Evolutionary conservation across 2,888 invertebrate genomes (phyloP).

Genomic region (Melinopterus prodromus): DNA sequence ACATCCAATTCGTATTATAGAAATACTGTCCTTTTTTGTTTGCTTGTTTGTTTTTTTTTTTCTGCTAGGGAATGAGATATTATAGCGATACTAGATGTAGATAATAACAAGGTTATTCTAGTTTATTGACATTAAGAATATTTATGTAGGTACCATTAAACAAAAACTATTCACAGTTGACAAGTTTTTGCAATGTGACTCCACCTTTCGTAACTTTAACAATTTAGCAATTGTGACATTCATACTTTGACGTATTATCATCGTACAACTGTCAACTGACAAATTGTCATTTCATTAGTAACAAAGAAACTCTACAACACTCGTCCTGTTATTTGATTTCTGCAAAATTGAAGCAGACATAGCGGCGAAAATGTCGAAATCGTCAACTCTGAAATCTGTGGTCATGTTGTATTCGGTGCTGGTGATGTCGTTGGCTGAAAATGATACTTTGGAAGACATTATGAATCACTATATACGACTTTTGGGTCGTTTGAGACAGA

Average conservation of each 20-base stretch:
- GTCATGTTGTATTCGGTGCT: background rate
- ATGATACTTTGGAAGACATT: background rate
- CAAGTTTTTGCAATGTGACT: no score
- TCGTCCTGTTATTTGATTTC: background rate
- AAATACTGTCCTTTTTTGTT: no score
- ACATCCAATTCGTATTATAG: no score
- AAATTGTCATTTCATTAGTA: background rate
- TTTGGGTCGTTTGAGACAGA: background rate
- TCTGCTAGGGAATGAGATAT: background rate
- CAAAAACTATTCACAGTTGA: no score
- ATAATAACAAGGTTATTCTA: no score
- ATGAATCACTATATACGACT: background rate
- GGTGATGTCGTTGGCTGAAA: background rate
- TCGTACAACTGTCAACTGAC: background rate
- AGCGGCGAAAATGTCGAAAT: background rate
- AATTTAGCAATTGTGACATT: no score
- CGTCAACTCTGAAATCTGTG: background rate
- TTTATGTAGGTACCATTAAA: no score
- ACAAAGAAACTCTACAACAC: background rate
- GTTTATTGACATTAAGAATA: no score
- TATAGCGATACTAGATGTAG: no score
- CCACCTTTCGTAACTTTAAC: no score
- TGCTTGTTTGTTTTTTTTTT: background rate
- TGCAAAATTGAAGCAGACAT: background rate
- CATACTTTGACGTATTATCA: no score